Evolutionary conservation across 2,113 vertebrate species (phyloP).

Genomic region (Chunga burmeisteri): DNA sequence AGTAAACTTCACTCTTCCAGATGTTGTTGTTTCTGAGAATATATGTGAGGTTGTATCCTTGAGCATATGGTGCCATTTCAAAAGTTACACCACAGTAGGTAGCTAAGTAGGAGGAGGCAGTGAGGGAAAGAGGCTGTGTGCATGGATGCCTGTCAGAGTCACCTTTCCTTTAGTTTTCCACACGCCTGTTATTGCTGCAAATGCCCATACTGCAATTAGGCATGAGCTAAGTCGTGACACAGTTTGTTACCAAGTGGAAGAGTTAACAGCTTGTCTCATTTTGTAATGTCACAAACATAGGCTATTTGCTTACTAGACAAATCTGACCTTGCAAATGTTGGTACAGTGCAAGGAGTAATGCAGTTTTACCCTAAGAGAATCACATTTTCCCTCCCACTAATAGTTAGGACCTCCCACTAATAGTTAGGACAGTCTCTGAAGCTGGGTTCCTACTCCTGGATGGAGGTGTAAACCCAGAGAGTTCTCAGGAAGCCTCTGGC

Average conservation of each 20-base stretch:
- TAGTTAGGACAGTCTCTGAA: neutral
- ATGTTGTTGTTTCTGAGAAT: constrained; percentile 37
- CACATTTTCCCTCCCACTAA: neutral
- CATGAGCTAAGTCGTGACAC: neutral
- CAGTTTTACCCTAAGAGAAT: neutral
- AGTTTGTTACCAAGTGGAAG: neutral
- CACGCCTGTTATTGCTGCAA: neutral
- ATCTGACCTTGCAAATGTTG: neutral
- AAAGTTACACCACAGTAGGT: constrained; percentile 12
- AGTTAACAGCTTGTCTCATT: neutral
- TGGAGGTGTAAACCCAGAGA: neutral
- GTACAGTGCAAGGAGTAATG: neutral
- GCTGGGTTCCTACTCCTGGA: neutral
- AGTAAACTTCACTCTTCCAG: constrained; percentile 6
- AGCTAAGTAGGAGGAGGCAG: constrained; percentile 21
- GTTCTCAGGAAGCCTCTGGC: neutral
- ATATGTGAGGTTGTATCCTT: neutral
- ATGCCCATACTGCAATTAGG: neutral
- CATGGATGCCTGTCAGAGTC: neutral
- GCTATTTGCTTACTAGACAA: neutral
- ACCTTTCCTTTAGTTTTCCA: neutral
- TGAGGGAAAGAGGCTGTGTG: neutral
- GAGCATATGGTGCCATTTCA: constrained; percentile 25
- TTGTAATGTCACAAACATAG: neutral
- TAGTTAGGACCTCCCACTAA: neutral